Evolutionary conservation across 2,797 vertebrate species (phyloP).

Genomic region (Coilia nasus): DNA sequence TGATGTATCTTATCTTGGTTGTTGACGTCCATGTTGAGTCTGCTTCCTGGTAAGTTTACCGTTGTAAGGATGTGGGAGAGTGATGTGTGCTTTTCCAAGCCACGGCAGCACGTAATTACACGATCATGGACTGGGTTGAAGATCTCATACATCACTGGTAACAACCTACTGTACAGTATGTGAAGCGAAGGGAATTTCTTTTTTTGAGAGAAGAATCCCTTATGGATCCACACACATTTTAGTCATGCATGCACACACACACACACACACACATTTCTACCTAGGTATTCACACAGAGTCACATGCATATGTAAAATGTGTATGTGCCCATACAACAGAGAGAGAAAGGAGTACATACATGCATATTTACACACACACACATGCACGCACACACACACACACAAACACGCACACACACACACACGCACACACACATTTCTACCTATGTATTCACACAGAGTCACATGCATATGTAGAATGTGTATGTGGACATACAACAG

Average conservation of each 20-base stretch:
- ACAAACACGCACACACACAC: too few species aligned
- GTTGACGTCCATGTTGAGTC: not conserved
- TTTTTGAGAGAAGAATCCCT: not conserved
- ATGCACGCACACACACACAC: not conserved
- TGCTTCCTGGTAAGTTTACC: not conserved
- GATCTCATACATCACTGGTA: not conserved
- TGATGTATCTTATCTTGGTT: not conserved
- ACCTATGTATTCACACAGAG: too few species aligned
- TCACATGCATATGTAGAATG: too few species aligned
- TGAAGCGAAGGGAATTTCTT: not conserved
- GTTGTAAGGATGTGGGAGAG: not conserved
- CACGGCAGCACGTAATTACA: not conserved
- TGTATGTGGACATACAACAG: too few species aligned
- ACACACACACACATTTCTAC: too few species aligned
- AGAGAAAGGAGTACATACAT: too few species aligned
- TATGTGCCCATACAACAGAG: too few species aligned
- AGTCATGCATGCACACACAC: too few species aligned
- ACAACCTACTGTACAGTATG: not conserved
- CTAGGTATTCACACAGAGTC: too few species aligned
- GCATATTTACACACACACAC: not conserved
- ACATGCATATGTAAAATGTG: too few species aligned
- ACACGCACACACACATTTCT: too few species aligned
- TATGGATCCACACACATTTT: too few species aligned
- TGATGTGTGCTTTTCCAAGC: not conserved
- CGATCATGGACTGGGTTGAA: not conserved